Conservation (phyloP, 2,113 vertebrate species). For the Gasterosteus aculeatus region DNA sequence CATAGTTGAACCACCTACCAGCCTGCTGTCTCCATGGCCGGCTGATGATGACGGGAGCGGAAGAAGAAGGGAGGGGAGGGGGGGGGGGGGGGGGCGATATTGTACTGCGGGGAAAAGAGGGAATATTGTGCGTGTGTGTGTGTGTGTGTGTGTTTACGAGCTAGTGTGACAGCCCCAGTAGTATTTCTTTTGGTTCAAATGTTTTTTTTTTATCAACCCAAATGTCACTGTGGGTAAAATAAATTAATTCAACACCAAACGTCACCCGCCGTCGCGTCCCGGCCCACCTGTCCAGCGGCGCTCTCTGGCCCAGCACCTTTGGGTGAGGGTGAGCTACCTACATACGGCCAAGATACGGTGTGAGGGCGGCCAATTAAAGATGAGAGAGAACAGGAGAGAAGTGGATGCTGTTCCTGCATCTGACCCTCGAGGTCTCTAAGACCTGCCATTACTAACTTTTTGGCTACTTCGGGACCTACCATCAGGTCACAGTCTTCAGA, state of each 20-base stretch:
- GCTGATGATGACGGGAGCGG: slow-evolving; percentile 46
- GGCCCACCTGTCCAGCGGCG: slow-evolving; percentile 44
- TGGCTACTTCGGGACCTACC: neutral
- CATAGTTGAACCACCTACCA: slow-evolving; percentile 79
- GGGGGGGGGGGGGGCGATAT: slow-evolving; percentile 2
- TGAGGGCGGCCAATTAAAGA: slow-evolving; percentile 52
- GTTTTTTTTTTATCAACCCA: slow-evolving; percentile 28
- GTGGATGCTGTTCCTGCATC: slow-evolving; percentile 52
- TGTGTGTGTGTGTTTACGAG: slow-evolving; percentile 16
- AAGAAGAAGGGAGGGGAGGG: neutral
- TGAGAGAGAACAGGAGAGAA: slow-evolving; percentile 11
- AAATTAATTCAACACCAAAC: slow-evolving; percentile 15
- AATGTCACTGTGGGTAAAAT: slow-evolving; percentile 37
- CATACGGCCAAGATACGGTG: slow-evolving; percentile 21
- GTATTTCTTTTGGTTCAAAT: slow-evolving; percentile 37
- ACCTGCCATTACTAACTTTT: neutral
- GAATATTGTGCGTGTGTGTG: neutral
- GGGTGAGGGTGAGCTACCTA: slow-evolving; percentile 47
- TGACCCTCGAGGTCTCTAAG: slow-evolving; percentile 6
- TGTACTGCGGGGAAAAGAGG: slow-evolving; percentile 32
- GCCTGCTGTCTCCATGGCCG: slow-evolving; percentile 74
- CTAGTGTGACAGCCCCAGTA: neutral
- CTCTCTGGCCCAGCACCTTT: slow-evolving; percentile 49
- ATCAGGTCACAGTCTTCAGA: neutral
- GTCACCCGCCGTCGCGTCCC: slow-evolving; percentile 39